Evolutionary conservation across 2,797 vertebrate species (phyloP), one percentile per base, ranked within the genome.

Genomic region (Poecile montanus): DNA sequence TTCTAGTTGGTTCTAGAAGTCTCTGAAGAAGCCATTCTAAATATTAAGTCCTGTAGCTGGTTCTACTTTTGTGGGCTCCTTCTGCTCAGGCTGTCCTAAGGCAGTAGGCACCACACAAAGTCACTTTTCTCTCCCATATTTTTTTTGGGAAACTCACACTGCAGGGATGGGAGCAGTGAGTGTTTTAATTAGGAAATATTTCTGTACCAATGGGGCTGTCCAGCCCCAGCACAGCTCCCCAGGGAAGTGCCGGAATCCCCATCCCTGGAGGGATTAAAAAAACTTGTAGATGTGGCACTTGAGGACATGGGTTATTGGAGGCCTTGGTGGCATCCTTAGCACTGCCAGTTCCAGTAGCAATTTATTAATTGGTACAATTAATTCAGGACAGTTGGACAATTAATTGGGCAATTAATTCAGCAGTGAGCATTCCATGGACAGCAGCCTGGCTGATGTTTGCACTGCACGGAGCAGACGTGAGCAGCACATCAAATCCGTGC

Each of bases 31-130:
- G 8, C 48, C 27, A n/a, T 36, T 76, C 36, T 66, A 38, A 79
- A 30, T 4, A 5, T 26, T 14, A 30, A 58, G 15, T 62, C 16
- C 21, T 54, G 16, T 27, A 17, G 18, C 4, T 71, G 40, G 53
- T 58, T 48, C 63, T 70, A 0, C 27, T 56, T 25, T 47, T 0
- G 0, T 8, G 10, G 34, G 17, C 3, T 88, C 67, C 23, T 42
- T 54, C 66, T 79, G 32, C 34, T 48, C 70, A 32, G 44, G 27
- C 25, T 77, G 45, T 47, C 74, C 74, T 38, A 51, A 53, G 47
- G 19, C 34, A 27, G 42, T 4, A 18, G 80, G 51, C 62, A 20
- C 26, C 72, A 45, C 63, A 38, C 57, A 58, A 16, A 75, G 32
- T 85, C 21, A 1, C 6, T 51, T 23, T 14, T 45, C 30, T 65